These are phyloP conservation scores for Cloeon dipterum DNA, from an alignment of 2,888 invertebrate species.

Conservation along the genomic window DNA sequence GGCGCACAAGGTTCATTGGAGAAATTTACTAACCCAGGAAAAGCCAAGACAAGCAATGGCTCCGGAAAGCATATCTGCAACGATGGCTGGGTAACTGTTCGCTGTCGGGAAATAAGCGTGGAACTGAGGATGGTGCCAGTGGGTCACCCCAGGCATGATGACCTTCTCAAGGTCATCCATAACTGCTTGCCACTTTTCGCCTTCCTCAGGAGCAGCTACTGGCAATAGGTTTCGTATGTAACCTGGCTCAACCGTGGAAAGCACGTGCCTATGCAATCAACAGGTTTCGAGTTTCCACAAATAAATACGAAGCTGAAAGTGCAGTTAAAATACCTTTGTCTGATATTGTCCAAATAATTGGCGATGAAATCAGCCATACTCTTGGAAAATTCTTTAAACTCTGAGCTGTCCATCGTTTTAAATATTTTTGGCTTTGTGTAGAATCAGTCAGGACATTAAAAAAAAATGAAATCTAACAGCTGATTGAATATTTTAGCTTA, in stretches of 20 bases:
- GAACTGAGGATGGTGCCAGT: constrained; percentile 91
- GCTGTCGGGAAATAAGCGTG: constrained; percentile 90
- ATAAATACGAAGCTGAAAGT: too few relatives aligned
- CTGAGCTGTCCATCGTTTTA: constrained; percentile 69
- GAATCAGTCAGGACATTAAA: too few relatives aligned
- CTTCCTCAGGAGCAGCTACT: constrained; percentile 21
- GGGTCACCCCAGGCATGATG: constrained; percentile 45
- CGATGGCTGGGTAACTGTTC: constrained; percentile 80
- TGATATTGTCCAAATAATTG: constrained; percentile 79
- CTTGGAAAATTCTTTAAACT: constrained; percentile 69
- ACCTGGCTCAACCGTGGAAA: constrained; percentile 28
- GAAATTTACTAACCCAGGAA: too few relatives aligned
- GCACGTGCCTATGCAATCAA: constrained; percentile 23
- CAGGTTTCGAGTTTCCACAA: too few relatives aligned
- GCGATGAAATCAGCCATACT: constrained; percentile 88
- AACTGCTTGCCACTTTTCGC: constrained; percentile 25
- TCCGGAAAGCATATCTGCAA: constrained; percentile 85
- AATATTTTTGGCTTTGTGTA: too few relatives aligned
- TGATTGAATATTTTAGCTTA: too few relatives aligned
- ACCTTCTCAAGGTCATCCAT: constrained; percentile 28
- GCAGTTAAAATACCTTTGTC: constrained; percentile 46
- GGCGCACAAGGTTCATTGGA: too few relatives aligned
- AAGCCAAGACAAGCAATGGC: constrained; percentile 93
- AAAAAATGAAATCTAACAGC: too few relatives aligned
- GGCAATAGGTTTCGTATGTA: constrained; percentile 27